Base-by-base conservation (phyloP, 2,113 vertebrate genomes). In the Megaceryle torquata region DNA sequence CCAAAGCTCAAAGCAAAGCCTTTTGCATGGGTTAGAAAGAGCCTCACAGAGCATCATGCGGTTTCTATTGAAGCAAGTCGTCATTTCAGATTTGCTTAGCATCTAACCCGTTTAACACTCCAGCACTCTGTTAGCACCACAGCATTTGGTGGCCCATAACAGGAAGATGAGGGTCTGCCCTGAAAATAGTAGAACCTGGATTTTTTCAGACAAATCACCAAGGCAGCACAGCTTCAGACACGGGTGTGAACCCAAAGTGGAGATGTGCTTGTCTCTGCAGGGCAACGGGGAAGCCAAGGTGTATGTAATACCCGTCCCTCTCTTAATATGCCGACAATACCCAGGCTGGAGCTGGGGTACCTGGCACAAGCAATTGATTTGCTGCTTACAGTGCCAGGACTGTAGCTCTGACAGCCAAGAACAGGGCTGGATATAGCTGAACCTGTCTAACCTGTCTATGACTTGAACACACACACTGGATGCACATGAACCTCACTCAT, bases 1-100 rank as follows among this genome's bases (percentile, higher is more conserved):
- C 20, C 79, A 76, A 75, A 91, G 81, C 59, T 89, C 60, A 75
- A 95, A 93, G 88, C 92, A 79, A 96, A 92, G 82, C 72, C 72
- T 82, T 84, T 77, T 71, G 81, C 25, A 0, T 39, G 8, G 6
- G 72, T 95, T 97, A 92, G 84, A 86, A 82, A 68, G 10, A 88
- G 44, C 29, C 5, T 63, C 21, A 51, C 14, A 84, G 82, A 74
- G 79, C 19, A 2, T 33, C 86, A 93, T 81, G 91, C 61, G 0
- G 25, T 74, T 91, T 83, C 83, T 82, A 19, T 16, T 3, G 4
- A 89, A 94, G 88, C 71, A 84, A 72, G 29, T 8, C 15, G 68
- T 90, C 89, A 89, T 82, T 75, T 88, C 35, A 43, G 29, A 25
- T 96, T 75, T 94, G 85, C 88, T 80, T 28, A 92, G 68, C 54